A percentile compares a stretch with the other conserved stretches of the same genome.
phyloP scores from a whole-genome alignment of 2,888 invertebrate species.

The Dolichomitus sp. region DNA sequence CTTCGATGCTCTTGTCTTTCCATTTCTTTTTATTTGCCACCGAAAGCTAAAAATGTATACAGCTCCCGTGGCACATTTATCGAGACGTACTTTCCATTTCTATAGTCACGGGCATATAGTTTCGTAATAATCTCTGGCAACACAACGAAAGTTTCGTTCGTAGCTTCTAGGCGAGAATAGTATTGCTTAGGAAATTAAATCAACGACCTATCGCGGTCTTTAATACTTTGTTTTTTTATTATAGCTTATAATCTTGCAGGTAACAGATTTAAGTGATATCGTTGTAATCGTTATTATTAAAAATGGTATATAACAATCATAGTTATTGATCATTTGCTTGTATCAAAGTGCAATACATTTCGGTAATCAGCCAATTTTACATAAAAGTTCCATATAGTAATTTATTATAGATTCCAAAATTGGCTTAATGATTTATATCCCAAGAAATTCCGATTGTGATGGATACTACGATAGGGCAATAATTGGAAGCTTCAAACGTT shows the following conservation, averaged over 20 bases:
- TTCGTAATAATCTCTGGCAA: constrained; percentile 1
- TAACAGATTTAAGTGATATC: not conserved
- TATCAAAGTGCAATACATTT: not conserved
- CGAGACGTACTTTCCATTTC: constrained; percentile 16
- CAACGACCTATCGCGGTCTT: not conserved
- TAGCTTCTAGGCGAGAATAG: not conserved
- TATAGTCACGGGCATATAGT: not conserved
- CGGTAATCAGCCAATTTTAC: not conserved
- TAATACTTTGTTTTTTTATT: not conserved
- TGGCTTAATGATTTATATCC: not conserved
- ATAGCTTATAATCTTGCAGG: not conserved
- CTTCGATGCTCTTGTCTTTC: not conserved
- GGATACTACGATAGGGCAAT: too few relatives aligned
- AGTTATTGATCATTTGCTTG: not conserved
- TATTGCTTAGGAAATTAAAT: not conserved
- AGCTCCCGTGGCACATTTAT: not conserved
- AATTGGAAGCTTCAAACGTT: too few relatives aligned
- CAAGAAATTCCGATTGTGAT: not conserved
- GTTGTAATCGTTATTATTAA: too few relatives aligned
- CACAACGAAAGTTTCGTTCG: not conserved
- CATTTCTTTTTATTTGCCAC: not conserved
- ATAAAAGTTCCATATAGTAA: not conserved
- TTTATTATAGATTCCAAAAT: not conserved
- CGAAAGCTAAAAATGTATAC: constrained; percentile 4
- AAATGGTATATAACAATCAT: not conserved